These are phyloP conservation scores for Pheosia gnoma DNA, from an alignment of 2,888 invertebrate genomes.

Conservation along the genomic window DNA sequence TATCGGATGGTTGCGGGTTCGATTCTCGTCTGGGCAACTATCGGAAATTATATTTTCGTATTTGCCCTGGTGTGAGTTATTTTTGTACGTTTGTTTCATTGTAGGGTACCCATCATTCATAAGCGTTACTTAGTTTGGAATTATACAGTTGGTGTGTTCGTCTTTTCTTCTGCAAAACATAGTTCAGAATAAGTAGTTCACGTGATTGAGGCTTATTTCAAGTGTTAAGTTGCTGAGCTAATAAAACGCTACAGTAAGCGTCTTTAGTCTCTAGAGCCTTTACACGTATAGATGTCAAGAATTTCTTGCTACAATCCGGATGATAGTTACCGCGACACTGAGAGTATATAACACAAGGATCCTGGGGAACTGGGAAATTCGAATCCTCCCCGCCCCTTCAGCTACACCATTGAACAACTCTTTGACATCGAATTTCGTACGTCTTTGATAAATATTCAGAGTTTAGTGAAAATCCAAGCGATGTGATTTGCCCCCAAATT, in stretches of 20 bases:
- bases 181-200: too few relatives aligned
- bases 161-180: too few relatives aligned
- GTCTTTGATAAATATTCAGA: constrained; percentile 50
- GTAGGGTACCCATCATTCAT: too few relatives aligned
- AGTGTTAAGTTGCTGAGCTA: background rate
- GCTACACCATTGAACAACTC: constrained; percentile 49
- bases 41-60: too few relatives aligned
- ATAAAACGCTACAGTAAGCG: background rate
- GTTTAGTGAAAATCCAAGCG: constrained; percentile 39
- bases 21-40: too few relatives aligned
- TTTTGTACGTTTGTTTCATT: too few relatives aligned
- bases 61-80: too few relatives aligned
- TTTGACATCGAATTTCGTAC: constrained; percentile 54
- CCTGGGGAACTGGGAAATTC: constrained; percentile 54
- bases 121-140: too few relatives aligned
- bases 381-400: constrained; percentile 42
- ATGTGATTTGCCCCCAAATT: constrained; percentile 38
- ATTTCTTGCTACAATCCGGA: constrained; percentile 52
- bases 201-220: too few relatives aligned
- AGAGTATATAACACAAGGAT: constrained; percentile 57
- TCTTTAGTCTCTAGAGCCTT: background rate
- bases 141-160: too few relatives aligned
- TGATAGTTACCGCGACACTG: constrained; percentile 49
- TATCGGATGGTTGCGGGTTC: too few relatives aligned
- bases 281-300: constrained; percentile 32